Evolutionary conservation across 2,888 invertebrate genomes (phyloP).

Genomic region (Plusia festucae): DNA sequence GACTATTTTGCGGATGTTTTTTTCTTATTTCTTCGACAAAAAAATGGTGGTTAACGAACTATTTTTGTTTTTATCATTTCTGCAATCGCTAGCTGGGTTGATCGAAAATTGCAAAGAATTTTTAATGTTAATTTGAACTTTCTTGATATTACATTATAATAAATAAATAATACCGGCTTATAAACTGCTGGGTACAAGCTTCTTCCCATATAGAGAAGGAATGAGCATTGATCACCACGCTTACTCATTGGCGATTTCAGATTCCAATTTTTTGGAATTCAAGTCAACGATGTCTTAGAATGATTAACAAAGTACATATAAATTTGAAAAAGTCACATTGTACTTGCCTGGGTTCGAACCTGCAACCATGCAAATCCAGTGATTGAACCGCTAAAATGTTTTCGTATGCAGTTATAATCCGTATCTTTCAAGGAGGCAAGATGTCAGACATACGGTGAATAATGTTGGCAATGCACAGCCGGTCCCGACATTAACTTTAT

Average conservation of each 20-base stretch:
- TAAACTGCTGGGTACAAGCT: no score
- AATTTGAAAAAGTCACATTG: no score
- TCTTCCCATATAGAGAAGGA: no score
- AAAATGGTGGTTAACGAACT: neutral
- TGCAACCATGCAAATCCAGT: no score
- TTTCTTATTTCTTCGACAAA: conserved; percentile 36
- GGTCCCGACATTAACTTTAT: conserved; percentile 39
- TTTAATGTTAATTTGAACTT: neutral
- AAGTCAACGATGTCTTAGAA: no score
- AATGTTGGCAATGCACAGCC: conserved; percentile 34
- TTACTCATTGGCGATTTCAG: no score
- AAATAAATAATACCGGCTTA: no score
- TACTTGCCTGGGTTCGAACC: no score
- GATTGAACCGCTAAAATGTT: neutral
- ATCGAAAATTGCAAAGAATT: neutral
- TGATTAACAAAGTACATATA: no score
- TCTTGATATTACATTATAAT: no score
- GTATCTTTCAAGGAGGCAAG: conserved; percentile 28
- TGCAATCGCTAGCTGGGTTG: neutral
- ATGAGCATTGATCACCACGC: no score
- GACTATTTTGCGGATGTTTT: conserved; percentile 35
- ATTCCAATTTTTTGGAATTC: no score
- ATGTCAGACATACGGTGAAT: conserved; percentile 16
- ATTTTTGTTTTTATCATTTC: neutral
- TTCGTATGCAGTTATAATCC: neutral